Percentiles rank a stretch among this genome's conserved stretches.
These are phyloP conservation scores for Leptopilina boulardi DNA, from an alignment of 1,140 invertebrate genomes.

Conservation along the genomic window DNA sequence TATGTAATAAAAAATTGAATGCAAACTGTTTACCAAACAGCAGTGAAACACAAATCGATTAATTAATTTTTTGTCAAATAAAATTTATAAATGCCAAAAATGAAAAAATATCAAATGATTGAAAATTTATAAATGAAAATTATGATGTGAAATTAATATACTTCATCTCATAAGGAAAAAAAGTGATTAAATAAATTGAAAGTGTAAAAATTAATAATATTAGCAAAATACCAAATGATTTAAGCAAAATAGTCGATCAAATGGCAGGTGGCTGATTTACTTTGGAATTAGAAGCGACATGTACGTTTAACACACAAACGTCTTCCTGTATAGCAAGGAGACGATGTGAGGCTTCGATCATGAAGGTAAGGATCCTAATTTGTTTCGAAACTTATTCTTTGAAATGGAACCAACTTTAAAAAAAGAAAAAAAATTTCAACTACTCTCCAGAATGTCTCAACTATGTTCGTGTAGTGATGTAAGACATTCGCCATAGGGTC, in stretches of 20 bases:
- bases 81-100: not conserved
- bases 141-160: not conserved
- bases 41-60: no score
- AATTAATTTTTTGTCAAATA: not conserved
- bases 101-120: no score
- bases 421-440: no score
- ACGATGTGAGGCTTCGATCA: constrained; percentile 69
- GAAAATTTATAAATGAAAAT: not conserved
- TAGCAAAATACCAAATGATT: not conserved
- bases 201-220: not conserved
- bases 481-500: not conserved
- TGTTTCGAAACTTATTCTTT: constrained; percentile 9
- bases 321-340: constrained; percentile 60
- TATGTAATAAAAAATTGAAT: no score
- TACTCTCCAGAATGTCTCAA: not conserved
- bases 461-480: not conserved
- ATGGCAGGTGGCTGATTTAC: constrained; percentile 58
- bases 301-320: constrained; percentile 44
- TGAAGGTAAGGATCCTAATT: constrained; percentile 59
- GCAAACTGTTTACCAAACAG: no score
- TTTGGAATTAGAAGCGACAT: constrained; percentile 42
- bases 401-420: constrained; percentile 4
- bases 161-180: not conserved
- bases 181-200: not conserved
- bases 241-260: constrained; percentile 5